These are phyloP conservation scores for Julus scandinavius DNA, from an alignment of 2,888 invertebrate species.

Conservation along the genomic window DNA sequence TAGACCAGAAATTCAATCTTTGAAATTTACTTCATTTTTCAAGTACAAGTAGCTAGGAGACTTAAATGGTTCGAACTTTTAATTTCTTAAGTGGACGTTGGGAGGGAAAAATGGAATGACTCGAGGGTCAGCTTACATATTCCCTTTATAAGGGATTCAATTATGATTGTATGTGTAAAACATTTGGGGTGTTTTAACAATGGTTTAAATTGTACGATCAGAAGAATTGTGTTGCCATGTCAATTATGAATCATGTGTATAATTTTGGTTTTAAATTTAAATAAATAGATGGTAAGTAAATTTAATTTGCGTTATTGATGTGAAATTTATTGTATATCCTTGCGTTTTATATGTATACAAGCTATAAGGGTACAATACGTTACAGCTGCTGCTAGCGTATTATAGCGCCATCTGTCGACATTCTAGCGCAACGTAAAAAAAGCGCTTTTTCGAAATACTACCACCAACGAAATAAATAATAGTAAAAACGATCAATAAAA, in stretches of 20 bases:
- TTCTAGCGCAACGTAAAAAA: neutral
- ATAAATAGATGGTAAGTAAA: conserved; percentile 33
- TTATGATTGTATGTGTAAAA: conserved; percentile 19
- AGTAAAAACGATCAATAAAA: conserved; percentile 4
- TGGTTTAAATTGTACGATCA: conserved; percentile 8
- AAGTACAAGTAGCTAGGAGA: neutral
- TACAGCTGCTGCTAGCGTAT: neutral
- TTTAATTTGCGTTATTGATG: neutral
- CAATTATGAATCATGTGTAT: conserved; percentile 17
- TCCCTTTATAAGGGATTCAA: conserved; percentile 26
- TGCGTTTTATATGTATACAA: too few species aligned
- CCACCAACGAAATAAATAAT: neutral
- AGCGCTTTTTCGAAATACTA: neutral
- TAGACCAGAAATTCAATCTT: conserved; percentile 23
- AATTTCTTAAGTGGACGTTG: conserved; percentile 19
- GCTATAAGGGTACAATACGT: too few species aligned
- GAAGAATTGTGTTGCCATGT: conserved; percentile 27
- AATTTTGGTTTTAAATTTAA: neutral
- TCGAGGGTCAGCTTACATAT: conserved; percentile 33
- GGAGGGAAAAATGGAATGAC: conserved; percentile 9
- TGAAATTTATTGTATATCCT: neutral
- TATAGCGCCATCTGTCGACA: conserved; percentile 25
- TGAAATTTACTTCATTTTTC: conserved; percentile 2
- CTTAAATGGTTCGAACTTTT: neutral
- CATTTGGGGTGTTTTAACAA: neutral